These are phyloP conservation scores for Odocoileus virginianus DNA, from an alignment of 2,113 vertebrate genomes.

Conservation along the genomic window DNA sequence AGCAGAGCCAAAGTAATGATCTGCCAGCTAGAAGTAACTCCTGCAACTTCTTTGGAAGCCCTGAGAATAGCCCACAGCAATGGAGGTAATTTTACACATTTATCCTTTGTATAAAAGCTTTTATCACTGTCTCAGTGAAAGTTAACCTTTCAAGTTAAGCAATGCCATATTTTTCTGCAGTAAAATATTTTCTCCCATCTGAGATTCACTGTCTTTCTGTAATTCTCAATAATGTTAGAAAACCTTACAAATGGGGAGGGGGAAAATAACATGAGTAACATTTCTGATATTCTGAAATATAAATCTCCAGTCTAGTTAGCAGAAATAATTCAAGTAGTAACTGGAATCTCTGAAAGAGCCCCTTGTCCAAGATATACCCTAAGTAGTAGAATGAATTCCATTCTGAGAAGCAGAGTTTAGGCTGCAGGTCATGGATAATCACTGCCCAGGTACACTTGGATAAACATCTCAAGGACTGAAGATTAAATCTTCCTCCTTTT, in stretches of 20 bases:
- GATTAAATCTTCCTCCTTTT: background rate
- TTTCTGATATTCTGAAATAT: conserved; percentile 13
- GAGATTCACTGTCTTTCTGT: conserved; percentile 10
- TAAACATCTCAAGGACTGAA: background rate
- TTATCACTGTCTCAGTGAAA: conserved; percentile 50
- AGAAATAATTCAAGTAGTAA: background rate
- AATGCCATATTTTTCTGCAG: conserved; percentile 38
- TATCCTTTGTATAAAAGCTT: conserved; percentile 49
- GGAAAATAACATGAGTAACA: conserved; percentile 23
- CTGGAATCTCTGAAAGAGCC: background rate
- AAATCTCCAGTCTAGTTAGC: conserved; percentile 12
- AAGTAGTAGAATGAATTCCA: background rate
- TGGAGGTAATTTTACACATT: conserved; percentile 84
- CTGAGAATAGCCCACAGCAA: conserved; percentile 86
- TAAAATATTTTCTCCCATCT: conserved; percentile 53
- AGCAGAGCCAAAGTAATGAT: conserved; percentile 87
- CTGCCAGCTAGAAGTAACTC: conserved; percentile 94
- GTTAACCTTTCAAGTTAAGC: conserved; percentile 60
- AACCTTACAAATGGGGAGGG: conserved; percentile 23
- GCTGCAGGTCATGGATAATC: background rate
- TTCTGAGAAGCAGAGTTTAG: background rate
- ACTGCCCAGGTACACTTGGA: background rate
- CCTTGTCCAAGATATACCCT: background rate
- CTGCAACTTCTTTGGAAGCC: conserved; percentile 87
- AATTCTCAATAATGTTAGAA: conserved; percentile 53